Evolutionary conservation across 2,113 vertebrate genomes (phyloP).

Genomic region (Phrynocephalus versicolor): DNA sequence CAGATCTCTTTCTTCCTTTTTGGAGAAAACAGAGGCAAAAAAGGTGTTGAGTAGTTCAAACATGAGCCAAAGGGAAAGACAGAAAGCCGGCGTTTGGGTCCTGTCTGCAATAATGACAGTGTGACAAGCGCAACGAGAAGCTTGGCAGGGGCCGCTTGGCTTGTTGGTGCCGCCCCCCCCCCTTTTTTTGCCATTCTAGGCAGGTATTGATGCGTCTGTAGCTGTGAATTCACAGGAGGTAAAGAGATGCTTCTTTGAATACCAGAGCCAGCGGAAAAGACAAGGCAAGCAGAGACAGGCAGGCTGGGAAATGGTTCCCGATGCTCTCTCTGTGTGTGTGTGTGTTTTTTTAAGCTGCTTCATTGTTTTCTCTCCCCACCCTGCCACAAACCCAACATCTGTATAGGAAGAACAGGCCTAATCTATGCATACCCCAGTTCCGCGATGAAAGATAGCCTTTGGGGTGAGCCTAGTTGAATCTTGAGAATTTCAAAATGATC

Average conservation of each 20-base stretch:
- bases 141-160: constrained; percentile 57
- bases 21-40: too few species aligned
- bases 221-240: constrained; percentile 46
- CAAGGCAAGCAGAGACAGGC: neutral
- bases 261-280: constrained; percentile 15
- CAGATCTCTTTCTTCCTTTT: too few species aligned
- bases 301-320: neutral
- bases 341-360: neutral
- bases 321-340: accelerated
- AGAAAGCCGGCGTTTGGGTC: constrained; percentile 8
- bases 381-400: neutral
- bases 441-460: neutral
- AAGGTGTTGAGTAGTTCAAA: too few species aligned
- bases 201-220: constrained; percentile 71
- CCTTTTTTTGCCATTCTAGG: constrained; percentile 69
- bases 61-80: neutral
- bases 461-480: too few species aligned
- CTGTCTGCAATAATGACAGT: constrained; percentile 50
- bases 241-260: constrained; percentile 26
- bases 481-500: neutral
- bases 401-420: neutral
- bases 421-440: too few species aligned
- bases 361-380: too few species aligned
- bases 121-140: constrained; percentile 54
- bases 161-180: constrained; percentile 45